Base-by-base conservation (phyloP, 1,140 invertebrate genomes). In the Radopholus similis region DNA sequence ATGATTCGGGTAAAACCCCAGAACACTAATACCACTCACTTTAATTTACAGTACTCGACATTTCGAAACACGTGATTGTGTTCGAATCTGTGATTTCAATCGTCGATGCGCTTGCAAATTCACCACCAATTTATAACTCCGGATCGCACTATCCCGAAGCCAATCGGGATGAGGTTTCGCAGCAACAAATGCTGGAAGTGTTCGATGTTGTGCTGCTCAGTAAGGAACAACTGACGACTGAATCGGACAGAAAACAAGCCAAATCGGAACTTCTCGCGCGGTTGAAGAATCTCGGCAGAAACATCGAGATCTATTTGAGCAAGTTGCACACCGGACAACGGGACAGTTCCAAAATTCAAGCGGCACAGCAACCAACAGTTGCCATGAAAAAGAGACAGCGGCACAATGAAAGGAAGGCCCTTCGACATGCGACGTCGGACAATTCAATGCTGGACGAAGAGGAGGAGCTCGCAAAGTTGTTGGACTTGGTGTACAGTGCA, bases 231-330 rank as follows among this genome's bases (percentile, higher is more conserved):
- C n/a, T n/a, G n/a, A n/a, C n/a, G n/a, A n/a, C n/a, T n/a, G n/a
- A n/a, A n/a, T n/a, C n/a, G n/a, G n/a, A n/a, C n/a, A n/a, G n/a
- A n/a, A 54, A 54, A 54, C 15, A 54, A 54, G 15, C 57, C n/a
- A 32, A 38, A 6, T 49, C 57, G 0, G 57, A 35, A 59, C 18
- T 66, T 6, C 32, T 76, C 47, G 34, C 66, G 70, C 49, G 85
- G 40, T 84, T 95, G 0, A 87, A 87, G 26, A 91, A 89, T 81
- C 93, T 95, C 91, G 90, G 89, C 78, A 87, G 87, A 44, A 92
- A 91, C 83, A 91, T 95, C 32, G 91, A 94, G 81, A 93, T 89
- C 0, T 95, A 95, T 82, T 88, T 90, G 30, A 89, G 88, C 76
- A 88, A 66, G 37, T 4, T 66, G 0, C 34, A 63, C 30, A 66